Evolutionary conservation across 2,888 invertebrate genomes (phyloP).

Genomic region (Archips xylosteana): DNA sequence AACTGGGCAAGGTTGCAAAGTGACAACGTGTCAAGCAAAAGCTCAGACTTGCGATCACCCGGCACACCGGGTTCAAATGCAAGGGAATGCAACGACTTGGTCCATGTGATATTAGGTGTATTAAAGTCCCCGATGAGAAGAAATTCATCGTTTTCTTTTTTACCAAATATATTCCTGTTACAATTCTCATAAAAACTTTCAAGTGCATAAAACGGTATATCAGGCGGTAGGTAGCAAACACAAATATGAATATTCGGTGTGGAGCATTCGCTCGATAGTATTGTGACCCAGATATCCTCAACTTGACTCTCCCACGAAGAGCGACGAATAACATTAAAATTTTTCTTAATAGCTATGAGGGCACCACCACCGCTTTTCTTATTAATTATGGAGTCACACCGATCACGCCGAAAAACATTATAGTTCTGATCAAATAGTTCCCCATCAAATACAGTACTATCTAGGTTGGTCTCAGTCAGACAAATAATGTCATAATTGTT

Average conservation of each 20-base stretch:
- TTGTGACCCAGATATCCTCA: slow-evolving; percentile 1
- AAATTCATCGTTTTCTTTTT: neutral
- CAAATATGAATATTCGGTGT: neutral
- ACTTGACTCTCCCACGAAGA: neutral
- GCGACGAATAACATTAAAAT: neutral
- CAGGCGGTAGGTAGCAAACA: neutral
- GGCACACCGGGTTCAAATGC: neutral
- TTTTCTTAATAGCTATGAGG: slow-evolving; percentile 6
- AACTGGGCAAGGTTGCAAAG: slow-evolving; percentile 6
- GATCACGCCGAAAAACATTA: slow-evolving; percentile 9
- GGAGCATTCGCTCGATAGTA: neutral
- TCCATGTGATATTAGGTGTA: neutral
- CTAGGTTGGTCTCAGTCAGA: slow-evolving; percentile 6
- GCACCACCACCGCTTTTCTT: slow-evolving; percentile 1
- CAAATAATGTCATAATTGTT: slow-evolving; percentile 9
- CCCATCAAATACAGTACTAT: slow-evolving; percentile 1
- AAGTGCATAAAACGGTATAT: neutral
- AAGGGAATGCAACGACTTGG: neutral
- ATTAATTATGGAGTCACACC: neutral
- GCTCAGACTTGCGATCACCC: neutral
- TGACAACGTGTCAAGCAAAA: neutral
- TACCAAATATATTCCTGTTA: neutral
- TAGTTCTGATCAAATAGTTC: slow-evolving; percentile 1
- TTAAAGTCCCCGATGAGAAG: neutral
- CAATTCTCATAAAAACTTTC: slow-evolving; percentile 1